A percentile compares a stretch with the other conserved stretches of the same genome.
Conservation (phyloP, 2,888 invertebrate genomes). For the Smittia sp. region DNA sequence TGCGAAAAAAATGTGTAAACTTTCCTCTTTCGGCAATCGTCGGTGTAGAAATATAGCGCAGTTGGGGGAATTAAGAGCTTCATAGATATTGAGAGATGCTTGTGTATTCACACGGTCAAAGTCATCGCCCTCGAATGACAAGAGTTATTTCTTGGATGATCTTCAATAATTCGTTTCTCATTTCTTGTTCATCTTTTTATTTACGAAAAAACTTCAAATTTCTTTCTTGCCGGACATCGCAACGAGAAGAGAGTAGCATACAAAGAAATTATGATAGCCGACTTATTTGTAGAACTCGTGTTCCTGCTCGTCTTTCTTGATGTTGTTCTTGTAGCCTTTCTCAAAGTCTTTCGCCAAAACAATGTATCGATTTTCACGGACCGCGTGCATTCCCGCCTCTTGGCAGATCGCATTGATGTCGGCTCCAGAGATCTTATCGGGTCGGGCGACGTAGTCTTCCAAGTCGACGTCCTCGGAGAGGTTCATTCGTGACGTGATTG, state of each 20-base stretch:
- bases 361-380: conserved; percentile 97
- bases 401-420: conserved; percentile 99
- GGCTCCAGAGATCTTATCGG: conserved; percentile 98
- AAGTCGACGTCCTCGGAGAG: conserved; percentile 97
- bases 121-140: too few relatives aligned
- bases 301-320: conserved; percentile 98
- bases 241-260: background rate
- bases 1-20: too few relatives aligned
- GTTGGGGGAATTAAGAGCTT: too few relatives aligned
- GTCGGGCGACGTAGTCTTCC: conserved; percentile 97
- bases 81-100: too few relatives aligned
- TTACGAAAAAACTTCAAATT: too few relatives aligned
- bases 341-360: conserved; percentile 99
- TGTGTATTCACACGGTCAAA: too few relatives aligned
- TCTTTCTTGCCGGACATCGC: too few relatives aligned
- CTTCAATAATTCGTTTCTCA: too few relatives aligned
- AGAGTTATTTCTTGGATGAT: too few relatives aligned
- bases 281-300: conserved; percentile 98
- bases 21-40: too few relatives aligned
- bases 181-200: too few relatives aligned
- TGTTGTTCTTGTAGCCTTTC: conserved; percentile 99
- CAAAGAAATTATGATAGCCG: conserved; percentile 17
- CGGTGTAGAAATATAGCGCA: too few relatives aligned
- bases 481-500: conserved; percentile 96
- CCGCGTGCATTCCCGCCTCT: conserved; percentile 99